phyloP scores from a whole-genome alignment of 2,113 vertebrate species.

The Syrrhaptes paradoxus region DNA sequence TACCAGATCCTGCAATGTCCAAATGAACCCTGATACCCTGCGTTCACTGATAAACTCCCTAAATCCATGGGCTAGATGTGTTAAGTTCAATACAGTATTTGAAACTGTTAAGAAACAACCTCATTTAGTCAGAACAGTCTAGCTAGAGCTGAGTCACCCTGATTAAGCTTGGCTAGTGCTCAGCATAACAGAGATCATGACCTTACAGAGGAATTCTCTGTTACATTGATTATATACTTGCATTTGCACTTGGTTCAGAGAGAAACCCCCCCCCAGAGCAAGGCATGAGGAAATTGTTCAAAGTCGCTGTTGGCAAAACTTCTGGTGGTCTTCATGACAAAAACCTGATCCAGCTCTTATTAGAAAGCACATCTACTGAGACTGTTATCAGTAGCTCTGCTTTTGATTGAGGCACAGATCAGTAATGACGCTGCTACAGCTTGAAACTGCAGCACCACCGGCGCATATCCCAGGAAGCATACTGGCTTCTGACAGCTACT shows the following conservation, averaged over 20 bases:
- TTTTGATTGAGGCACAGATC: background rate
- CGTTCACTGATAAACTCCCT: background rate
- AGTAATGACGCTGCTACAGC: background rate
- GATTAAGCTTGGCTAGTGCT: background rate
- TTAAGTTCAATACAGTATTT: background rate
- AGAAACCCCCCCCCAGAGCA: background rate
- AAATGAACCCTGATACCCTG: background rate
- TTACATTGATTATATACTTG: background rate
- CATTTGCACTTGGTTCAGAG: background rate
- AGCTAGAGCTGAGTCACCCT: background rate
- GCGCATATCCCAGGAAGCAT: background rate
- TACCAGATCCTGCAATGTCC: background rate
- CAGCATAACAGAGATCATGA: background rate
- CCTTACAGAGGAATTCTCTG: background rate
- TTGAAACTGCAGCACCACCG: background rate
- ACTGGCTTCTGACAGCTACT: background rate
- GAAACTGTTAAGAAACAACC: background rate
- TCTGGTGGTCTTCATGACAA: background rate
- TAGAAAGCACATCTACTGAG: background rate
- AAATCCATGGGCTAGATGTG: background rate
- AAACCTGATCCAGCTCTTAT: background rate
- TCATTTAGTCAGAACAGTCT: background rate
- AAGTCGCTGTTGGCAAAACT: background rate
- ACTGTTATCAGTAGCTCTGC: background rate
- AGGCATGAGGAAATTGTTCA: background rate